Base-by-base conservation (phyloP, 2,113 vertebrate genomes). In the Antechinus stuartii region DNA sequence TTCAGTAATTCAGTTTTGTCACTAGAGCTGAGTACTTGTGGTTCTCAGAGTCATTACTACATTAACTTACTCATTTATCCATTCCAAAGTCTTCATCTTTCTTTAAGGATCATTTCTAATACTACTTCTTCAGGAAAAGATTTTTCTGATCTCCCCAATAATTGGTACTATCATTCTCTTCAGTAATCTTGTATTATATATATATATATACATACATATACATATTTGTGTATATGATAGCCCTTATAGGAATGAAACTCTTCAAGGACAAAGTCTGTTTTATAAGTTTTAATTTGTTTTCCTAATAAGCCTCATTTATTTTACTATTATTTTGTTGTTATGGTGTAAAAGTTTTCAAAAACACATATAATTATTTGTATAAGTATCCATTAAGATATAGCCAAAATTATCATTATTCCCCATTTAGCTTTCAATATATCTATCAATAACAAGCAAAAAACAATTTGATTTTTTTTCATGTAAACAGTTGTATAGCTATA, bases 211-310 rank as follows among this genome's bases (percentile, higher is more conserved):
- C 19, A 16, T n/a, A 8, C 3, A 12, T 61, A 54, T 54, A 54
- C 54, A 54, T 54, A 57, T 27, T 3, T 57, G 30, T 27, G 12
- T n/a, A 1, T 68, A 12, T 68, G 35, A 68, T n/a, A 16, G 14
- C 30, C 61, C 35, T 68, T 35, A 84, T 22, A 84, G 35, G 22
- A 42, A 84, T 84, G 35, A 84, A 84, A 84, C 3, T 42, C 68
- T 14, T 42, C 42, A n/a, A 22, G 16, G 19, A 2, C 16, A 76
- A 16, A 76, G 4, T 91, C 9, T 76, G 2, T 42, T 95, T 96
- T 30, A 11, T 94, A 96, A 76, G 22, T 96, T 84, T 84, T 90
- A 90, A 47, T 91, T 94, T 91, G 90, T 1, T 61, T 91, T 93
- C 30, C 5, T 76, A 90, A 92, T 92, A 93, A 35, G 27, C 61